These are phyloP conservation scores for Eriocheir sinensis DNA, from an alignment of 1,140 invertebrate species.

Conservation along the genomic window DNA sequence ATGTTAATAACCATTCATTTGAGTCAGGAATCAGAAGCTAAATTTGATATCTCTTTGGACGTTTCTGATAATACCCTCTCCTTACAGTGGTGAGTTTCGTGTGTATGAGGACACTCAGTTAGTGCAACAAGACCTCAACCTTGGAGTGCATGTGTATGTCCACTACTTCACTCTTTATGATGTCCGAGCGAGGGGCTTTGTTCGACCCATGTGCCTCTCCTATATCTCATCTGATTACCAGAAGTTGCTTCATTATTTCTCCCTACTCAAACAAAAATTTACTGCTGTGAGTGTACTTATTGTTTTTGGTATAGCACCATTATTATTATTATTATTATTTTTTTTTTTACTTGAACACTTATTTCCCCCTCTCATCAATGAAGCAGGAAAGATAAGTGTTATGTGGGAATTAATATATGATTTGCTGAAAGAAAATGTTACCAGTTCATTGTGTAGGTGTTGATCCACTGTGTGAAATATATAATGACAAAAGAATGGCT, in stretches of 20 bases:
- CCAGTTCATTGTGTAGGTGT: neutral
- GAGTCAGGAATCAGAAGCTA: too few species aligned
- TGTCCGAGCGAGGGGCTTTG: slow-evolving; percentile 71
- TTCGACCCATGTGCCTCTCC: slow-evolving; percentile 70
- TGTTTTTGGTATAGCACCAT: neutral
- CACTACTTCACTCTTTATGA: slow-evolving; percentile 72
- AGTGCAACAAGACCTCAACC: slow-evolving; percentile 63
- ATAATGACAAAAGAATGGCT: neutral
- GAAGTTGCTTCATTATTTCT: slow-evolving; percentile 66
- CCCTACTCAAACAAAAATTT: slow-evolving; percentile 58
- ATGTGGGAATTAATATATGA: too few species aligned
- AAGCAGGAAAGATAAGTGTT: too few species aligned
- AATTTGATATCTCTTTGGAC: too few species aligned
- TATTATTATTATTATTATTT: neutral
- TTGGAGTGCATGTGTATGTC: slow-evolving; percentile 70
- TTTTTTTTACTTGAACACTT: too few species aligned
- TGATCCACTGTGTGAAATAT: neutral
- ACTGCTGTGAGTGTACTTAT: slow-evolving; percentile 34
- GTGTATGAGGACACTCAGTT: slow-evolving; percentile 71
- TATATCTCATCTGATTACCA: slow-evolving; percentile 63
- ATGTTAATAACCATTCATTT: too few species aligned
- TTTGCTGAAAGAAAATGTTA: neutral
- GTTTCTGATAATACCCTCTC: neutral
- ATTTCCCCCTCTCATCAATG: too few species aligned
- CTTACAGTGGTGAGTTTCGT: slow-evolving; percentile 64